Conservation (phyloP, 2,113 vertebrate genomes). For the Istiophorus platypterus region DNA sequence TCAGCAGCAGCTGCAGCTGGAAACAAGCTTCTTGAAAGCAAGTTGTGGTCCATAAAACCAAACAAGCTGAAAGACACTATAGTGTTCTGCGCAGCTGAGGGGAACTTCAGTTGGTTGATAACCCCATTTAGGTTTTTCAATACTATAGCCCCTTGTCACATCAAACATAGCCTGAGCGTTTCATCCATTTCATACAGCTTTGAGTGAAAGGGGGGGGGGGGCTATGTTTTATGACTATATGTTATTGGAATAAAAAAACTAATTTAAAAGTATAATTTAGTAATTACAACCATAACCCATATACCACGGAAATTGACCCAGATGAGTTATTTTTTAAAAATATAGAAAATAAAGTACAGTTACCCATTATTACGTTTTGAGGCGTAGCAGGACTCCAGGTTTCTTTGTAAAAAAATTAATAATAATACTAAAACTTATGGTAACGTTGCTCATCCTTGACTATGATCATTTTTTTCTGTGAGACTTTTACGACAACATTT, state of each 20-base stretch:
- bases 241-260: background rate
- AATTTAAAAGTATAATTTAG: background rate
- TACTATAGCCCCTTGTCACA: background rate
- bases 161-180: background rate
- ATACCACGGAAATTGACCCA: background rate
- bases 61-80: no score
- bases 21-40: background rate
- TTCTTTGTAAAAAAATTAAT: background rate
- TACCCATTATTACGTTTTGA: background rate
- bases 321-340: no score
- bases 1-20: background rate
- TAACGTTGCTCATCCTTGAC: background rate
- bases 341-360: background rate
- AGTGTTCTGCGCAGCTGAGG: background rate
- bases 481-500: background rate
- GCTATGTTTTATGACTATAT: background rate
- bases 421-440: background rate
- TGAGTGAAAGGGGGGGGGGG: background rate
- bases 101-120: background rate
- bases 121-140: background rate
- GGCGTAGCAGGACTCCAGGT: no score
- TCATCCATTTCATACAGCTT: background rate
- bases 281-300: background rate
- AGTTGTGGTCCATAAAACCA: background rate
- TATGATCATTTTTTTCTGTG: background rate